phyloP scores from a whole-genome alignment of 2,113 vertebrate species.

The Oryzias woworae region DNA sequence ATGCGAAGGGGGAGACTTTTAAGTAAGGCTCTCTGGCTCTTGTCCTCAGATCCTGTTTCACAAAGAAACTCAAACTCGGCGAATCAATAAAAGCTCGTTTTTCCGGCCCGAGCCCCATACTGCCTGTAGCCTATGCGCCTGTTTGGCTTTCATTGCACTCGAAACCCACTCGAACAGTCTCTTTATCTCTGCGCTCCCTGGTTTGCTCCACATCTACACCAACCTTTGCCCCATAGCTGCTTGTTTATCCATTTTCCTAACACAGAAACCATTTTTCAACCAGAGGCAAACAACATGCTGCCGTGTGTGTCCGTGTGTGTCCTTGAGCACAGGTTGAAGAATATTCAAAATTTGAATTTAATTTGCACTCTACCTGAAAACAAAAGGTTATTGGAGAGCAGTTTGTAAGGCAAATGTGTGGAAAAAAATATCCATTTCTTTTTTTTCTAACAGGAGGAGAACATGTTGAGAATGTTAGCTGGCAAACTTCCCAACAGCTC shows the following conservation, averaged over 20 bases:
- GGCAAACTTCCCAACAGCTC: too few species aligned
- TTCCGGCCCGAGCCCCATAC: slow-evolving; percentile 34
- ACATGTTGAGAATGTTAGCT: too few species aligned
- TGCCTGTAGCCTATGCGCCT: slow-evolving; percentile 39
- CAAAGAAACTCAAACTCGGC: slow-evolving; percentile 69
- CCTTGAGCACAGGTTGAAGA: too few species aligned
- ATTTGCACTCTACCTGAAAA: too few species aligned
- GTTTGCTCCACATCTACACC: slow-evolving; percentile 26
- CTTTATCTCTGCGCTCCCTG: slow-evolving; percentile 29
- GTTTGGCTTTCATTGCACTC: slow-evolving; percentile 39
- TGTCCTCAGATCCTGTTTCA: slow-evolving; percentile 71
- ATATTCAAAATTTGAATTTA: too few species aligned
- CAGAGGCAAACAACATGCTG: slow-evolving; percentile 11
- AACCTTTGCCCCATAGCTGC: slow-evolving; percentile 34
- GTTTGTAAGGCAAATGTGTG: too few species aligned
- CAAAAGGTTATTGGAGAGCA: too few species aligned
- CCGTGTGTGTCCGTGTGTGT: slow-evolving; percentile 2
- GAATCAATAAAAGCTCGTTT: slow-evolving; percentile 67
- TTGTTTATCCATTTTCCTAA: slow-evolving; percentile 35
- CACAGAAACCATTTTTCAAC: slow-evolving; percentile 10
- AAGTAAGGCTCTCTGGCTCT: slow-evolving; percentile 61
- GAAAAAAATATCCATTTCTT: too few species aligned
- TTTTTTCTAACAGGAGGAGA: too few species aligned
- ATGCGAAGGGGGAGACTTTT: slow-evolving; percentile 70
- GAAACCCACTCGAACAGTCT: slow-evolving; percentile 41